A percentile compares a stretch with the other conserved stretches of the same genome.
Evolutionary conservation across 2,797 vertebrate genomes (phyloP).

Genomic region (Tapera naevia): DNA sequence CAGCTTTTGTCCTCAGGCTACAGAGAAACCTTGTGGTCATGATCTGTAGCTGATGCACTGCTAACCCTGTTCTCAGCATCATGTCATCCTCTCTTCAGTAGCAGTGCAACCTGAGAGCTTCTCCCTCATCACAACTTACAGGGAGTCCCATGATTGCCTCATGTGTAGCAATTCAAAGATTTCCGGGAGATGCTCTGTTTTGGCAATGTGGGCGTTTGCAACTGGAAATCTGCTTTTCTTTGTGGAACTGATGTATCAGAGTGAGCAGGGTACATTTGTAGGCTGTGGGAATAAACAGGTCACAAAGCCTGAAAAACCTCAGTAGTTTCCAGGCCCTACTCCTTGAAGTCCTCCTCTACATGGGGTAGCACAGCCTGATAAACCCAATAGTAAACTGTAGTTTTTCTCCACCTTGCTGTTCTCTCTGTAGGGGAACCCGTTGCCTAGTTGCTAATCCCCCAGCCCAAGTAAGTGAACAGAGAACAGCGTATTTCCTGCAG

Average conservation of each 20-base stretch:
- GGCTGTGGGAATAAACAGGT: neutral
- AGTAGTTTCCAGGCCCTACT: neutral
- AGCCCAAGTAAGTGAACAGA: neutral
- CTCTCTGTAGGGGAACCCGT: neutral
- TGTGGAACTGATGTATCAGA: neutral
- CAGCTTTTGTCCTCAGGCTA: constrained; percentile 13
- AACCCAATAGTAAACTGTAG: neutral
- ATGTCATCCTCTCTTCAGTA: neutral
- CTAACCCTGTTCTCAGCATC: neutral
- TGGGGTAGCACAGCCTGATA: neutral
- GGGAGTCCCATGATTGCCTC: neutral
- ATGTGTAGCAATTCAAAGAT: neutral
- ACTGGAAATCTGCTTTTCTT: neutral
- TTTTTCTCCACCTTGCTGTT: neutral
- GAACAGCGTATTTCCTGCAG: neutral
- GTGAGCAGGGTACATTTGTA: neutral
- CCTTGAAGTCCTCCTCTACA: neutral
- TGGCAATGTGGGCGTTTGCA: neutral
- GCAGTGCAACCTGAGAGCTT: neutral
- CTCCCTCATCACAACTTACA: neutral
- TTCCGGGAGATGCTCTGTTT: neutral
- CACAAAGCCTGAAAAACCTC: neutral
- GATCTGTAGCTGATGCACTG: neutral
- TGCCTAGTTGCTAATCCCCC: neutral
- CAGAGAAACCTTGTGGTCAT: neutral